Conservation (phyloP, 2,888 invertebrate species). For the Dendrolimus houi region DNA sequence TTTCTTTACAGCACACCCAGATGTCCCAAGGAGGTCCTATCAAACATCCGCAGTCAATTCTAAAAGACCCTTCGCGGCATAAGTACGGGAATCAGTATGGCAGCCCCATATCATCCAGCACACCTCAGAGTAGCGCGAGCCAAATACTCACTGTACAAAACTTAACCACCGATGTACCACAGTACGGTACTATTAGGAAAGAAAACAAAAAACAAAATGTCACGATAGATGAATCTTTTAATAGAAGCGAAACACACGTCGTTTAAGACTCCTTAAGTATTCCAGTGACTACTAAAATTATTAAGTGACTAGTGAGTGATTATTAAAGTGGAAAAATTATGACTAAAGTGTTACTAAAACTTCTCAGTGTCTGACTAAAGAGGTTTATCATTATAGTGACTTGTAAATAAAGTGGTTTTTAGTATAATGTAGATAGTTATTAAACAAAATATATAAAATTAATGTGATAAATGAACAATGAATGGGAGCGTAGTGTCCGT, state of each 20-base stretch:
- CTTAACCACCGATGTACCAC: constrained; percentile 64
- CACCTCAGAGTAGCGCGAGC: constrained; percentile 58
- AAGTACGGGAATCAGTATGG: constrained; percentile 74
- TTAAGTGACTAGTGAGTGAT: neutral
- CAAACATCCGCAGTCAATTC: constrained; percentile 78
- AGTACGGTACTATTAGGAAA: constrained; percentile 71
- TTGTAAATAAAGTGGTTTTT: neutral
- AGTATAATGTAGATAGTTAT: constrained; percentile 12
- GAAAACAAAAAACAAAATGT: constrained; percentile 71
- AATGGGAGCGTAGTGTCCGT: constrained; percentile 9
- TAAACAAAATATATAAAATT: constrained; percentile 8
- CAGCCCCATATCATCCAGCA: constrained; percentile 59
- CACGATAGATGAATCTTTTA: constrained; percentile 65
- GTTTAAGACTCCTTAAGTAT: constrained; percentile 32
- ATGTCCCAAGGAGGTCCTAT: constrained; percentile 51
- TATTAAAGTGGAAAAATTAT: neutral
- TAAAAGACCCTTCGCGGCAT: constrained; percentile 79
- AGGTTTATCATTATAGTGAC: neutral
- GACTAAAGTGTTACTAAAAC: neutral
- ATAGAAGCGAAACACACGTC: constrained; percentile 63
- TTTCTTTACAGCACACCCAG: constrained; percentile 51
- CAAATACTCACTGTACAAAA: constrained; percentile 79
- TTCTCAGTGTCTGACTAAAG: neutral
- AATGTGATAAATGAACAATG: constrained; percentile 11
- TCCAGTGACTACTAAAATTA: constrained; percentile 6